Base-by-base conservation (phyloP, 2,888 invertebrate genomes). In the Steromphala cineraria region DNA sequence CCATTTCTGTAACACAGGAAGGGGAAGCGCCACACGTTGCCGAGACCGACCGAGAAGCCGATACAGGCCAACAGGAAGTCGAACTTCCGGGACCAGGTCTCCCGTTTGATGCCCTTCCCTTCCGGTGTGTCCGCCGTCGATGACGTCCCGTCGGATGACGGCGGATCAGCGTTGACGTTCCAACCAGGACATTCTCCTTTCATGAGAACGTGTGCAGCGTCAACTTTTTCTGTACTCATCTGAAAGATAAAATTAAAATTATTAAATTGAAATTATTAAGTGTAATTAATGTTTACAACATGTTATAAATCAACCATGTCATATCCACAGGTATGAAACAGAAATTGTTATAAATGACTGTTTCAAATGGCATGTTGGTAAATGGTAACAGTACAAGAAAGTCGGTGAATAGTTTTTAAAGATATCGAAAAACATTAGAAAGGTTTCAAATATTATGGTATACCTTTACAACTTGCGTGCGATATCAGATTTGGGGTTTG, bases 11-110 rank as follows among this genome's bases (percentile, higher is more conserved):
- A 91, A 78, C 90, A 91, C 56, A 92, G 83, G 85, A 95, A 95
- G 3, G 95, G 95, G 92, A 95, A 95, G 82, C 95, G 92, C 95
- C 95, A 95, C 28, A 89, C 89, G 75, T 89, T 89, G 67, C 88
- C 89, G 15, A 89, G 84, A 0, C 89, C 89, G 3, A 89, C 87
- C 13, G 88, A 87, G 77, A 86, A 89, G 13, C 89, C 89, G 77
- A 89, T 84, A 53, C 88, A 88, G 13, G 88, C 89, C 75, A 91
- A 74, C 71, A 91, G 85, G 79, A 91, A 91, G 83, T 91, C 91
- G 31, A 91, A 84, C 62, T 91, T 90, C 19, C 82, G 82, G 2
- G 86, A 40, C 91, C 91, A 91, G 21, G 87, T 86, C 81, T 90
- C 90, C 28, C 90, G 82, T 36, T 84, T 83, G 76, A 86, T 83